These are phyloP conservation scores for Xenopus laevis DNA, from an alignment of 2,113 vertebrate species.

Conservation along the genomic window DNA sequence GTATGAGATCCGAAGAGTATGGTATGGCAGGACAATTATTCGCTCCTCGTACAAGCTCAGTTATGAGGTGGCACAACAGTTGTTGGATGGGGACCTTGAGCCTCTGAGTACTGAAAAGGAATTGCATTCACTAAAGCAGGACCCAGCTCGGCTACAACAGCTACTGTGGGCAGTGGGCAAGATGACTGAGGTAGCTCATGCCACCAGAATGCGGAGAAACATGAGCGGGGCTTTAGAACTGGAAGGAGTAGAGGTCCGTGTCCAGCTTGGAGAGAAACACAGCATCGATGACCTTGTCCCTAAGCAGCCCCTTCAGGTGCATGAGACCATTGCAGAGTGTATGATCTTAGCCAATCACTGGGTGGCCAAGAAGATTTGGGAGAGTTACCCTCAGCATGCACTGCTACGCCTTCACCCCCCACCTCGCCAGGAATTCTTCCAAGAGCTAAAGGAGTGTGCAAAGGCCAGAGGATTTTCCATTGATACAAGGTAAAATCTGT, in stretches of 20 bases:
- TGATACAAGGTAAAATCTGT: slow-evolving; percentile 73
- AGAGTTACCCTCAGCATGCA: slow-evolving; percentile 79
- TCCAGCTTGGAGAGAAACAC: slow-evolving; percentile 80
- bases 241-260: slow-evolving; percentile 83
- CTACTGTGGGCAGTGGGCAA: slow-evolving; percentile 72
- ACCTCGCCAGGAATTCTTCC: slow-evolving; percentile 83
- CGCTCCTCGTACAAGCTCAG: slow-evolving; percentile 87
- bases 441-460: slow-evolving; percentile 77
- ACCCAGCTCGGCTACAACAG: slow-evolving; percentile 56
- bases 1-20: slow-evolving; percentile 65
- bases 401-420: slow-evolving; percentile 85
- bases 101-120: slow-evolving; percentile 67
- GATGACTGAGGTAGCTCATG: slow-evolving; percentile 75
- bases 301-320: slow-evolving; percentile 86
- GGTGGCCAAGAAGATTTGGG: slow-evolving; percentile 88
- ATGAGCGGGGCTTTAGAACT: slow-evolving; percentile 82
- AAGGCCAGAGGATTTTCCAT: slow-evolving; percentile 76
- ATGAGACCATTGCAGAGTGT: slow-evolving; percentile 91
- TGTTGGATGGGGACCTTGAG: slow-evolving; percentile 70
- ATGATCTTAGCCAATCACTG: slow-evolving; percentile 98
- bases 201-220: slow-evolving; percentile 72
- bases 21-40: slow-evolving; percentile 77
- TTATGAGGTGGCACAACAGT: slow-evolving; percentile 85
- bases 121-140: slow-evolving; percentile 56
- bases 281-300: slow-evolving; percentile 87